Conservation (phyloP, 2,797 vertebrate species). For the Apogon talboti region DNA sequence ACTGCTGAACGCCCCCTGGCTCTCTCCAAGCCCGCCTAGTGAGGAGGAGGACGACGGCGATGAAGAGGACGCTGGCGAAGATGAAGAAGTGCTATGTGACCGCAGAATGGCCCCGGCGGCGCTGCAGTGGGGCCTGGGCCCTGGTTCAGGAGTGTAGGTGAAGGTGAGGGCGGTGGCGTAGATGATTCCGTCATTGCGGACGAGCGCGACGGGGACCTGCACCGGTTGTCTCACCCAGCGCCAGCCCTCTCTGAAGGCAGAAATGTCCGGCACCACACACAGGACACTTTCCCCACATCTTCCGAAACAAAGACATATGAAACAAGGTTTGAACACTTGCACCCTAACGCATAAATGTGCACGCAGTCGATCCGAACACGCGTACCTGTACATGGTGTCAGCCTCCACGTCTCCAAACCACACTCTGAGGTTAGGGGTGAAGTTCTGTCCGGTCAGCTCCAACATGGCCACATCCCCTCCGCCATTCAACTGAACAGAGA, state of each 20-base stretch:
- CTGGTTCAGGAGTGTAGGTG: slow-evolving; percentile 97
- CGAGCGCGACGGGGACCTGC: slow-evolving; percentile 97
- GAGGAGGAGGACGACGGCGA: slow-evolving; percentile 74
- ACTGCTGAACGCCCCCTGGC: slow-evolving; percentile 66
- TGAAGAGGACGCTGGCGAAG: slow-evolving; percentile 74
- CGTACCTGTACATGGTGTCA: slow-evolving; percentile 97
- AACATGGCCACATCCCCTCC: slow-evolving; percentile 99
- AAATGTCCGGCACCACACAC: slow-evolving; percentile 98
- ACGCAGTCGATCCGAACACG: not conserved
- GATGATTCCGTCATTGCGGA: slow-evolving; percentile 97
- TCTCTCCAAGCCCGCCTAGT: slow-evolving; percentile 64
- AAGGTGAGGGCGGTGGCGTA: slow-evolving; percentile 98
- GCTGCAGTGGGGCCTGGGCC: slow-evolving; percentile 95
- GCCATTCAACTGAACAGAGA: slow-evolving; percentile 89
- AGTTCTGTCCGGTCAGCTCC: slow-evolving; percentile 98
- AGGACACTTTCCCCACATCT: slow-evolving; percentile 98
- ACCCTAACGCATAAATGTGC: not conserved
- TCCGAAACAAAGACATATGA: slow-evolving; percentile 8
- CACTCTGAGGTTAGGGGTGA: slow-evolving; percentile 95
- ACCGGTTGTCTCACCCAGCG: slow-evolving; percentile 98
- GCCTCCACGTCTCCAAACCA: slow-evolving; percentile 99
- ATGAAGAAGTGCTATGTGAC: slow-evolving; percentile 84
- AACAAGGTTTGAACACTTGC: not conserved
- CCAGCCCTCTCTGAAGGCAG: slow-evolving; percentile 98
- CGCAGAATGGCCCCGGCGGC: slow-evolving; percentile 94